These are phyloP conservation scores for Tenthredo scrophulariae DNA, from an alignment of 2,888 invertebrate genomes.

Conservation along the genomic window DNA sequence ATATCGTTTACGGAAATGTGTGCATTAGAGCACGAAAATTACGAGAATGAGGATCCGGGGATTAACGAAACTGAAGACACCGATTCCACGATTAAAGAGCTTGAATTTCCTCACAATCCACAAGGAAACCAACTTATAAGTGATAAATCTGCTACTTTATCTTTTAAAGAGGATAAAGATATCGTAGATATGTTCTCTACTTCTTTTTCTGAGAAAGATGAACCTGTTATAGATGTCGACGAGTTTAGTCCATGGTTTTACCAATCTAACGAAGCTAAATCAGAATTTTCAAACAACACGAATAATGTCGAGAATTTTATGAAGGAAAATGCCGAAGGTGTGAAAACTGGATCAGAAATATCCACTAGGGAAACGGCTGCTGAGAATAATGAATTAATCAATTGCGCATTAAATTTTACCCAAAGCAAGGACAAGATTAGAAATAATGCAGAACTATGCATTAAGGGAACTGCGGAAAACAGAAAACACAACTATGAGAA, in stretches of 20 bases:
- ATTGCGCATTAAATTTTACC: background rate
- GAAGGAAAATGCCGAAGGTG: background rate
- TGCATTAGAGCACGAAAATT: background rate
- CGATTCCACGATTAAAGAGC: background rate
- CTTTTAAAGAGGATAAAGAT: constrained; percentile 30
- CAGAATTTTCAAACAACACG: background rate
- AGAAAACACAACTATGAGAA: background rate
- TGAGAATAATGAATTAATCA: background rate
- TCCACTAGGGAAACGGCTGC: background rate
- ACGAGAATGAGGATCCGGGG: constrained; percentile 16
- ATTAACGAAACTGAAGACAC: background rate
- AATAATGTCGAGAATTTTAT: background rate
- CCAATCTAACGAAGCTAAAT: constrained; percentile 38
- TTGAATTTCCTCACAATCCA: background rate
- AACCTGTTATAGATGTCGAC: constrained; percentile 32
- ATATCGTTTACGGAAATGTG: constrained; percentile 55
- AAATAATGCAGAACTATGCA: background rate
- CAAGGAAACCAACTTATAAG: background rate
- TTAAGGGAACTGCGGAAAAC: background rate
- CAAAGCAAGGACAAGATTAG: background rate
- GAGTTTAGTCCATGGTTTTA: constrained; percentile 54
- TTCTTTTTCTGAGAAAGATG: constrained; percentile 1
- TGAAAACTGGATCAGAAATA: background rate
- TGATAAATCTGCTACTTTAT: background rate
- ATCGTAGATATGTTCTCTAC: background rate